Base-by-base conservation (phyloP, 2,113 vertebrate species). In the Hemichromis elongatus region DNA sequence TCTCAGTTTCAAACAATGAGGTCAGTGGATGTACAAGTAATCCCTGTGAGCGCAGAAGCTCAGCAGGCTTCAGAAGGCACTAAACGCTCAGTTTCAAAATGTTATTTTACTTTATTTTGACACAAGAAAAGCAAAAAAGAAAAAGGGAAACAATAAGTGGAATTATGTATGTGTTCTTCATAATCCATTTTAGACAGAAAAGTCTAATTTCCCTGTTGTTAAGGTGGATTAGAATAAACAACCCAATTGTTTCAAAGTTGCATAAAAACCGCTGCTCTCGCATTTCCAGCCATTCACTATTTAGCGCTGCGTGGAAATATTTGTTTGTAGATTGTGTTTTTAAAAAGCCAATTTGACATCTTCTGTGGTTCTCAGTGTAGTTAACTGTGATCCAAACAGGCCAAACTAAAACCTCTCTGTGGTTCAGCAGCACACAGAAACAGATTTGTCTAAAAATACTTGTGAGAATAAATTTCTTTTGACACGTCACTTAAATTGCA, bases 281-380 rank as follows among this genome's bases (percentile, higher is more conserved):
- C 35, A 24, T 21, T 68, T 70, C 13, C 63, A 70, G 3, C 0
- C 1, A 45, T 42, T 9, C 37, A 12, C 0, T 0, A 63, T 63
- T 63, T n/a, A 63, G 5, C 1, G 9, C 52, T 11, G 19, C 52
- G 5, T 55, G 30, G 59, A 63, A 37, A 63, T 37, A 63, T 37
- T 5, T 37, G 33, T n/a, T 37, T n/a, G 10, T 37, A 63, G 30
- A 7, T 63, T 63, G 2, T n/a, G 2, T 63, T 63, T 1, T 63
- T 63, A 63, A 63, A 63, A 37, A 1, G 8, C 50, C 14, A 4
- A 19, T 19, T 52, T 18, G 19, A 4, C 47, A 19, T 6, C 1
- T 8, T 2, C 16, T 52, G 6, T 52, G 18, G 50, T 52, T 19
- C 7, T 4, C 37, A 2, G 14, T 1, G 0, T 26, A 21, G 40